A percentile compares a stretch with the other conserved stretches of the same genome.
phyloP scores from a whole-genome alignment of 2,888 invertebrate genomes.

The Lasius fuliginosus region DNA sequence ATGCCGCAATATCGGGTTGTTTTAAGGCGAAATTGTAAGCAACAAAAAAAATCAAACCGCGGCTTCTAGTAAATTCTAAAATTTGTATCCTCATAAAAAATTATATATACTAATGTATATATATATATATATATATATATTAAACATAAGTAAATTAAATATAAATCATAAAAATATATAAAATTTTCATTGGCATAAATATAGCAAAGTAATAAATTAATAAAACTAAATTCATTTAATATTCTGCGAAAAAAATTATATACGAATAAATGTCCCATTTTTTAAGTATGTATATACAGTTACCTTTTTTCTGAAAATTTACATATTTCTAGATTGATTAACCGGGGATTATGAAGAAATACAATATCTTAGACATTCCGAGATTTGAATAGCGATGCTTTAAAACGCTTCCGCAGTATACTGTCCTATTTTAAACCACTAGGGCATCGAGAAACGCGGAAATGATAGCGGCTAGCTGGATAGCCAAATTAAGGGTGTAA shows the following conservation, averaged over 20 bases:
- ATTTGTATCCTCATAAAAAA: neutral
- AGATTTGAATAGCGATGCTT: neutral
- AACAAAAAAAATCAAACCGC: neutral
- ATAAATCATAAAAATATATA: neutral
- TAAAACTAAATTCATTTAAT: neutral
- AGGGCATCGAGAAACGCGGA: slow-evolving; percentile 3
- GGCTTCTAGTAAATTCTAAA: neutral
- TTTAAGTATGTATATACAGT: neutral
- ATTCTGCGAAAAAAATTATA: neutral
- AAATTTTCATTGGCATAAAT: neutral
- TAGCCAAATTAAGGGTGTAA: slow-evolving; percentile 75
- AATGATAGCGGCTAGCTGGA: neutral
- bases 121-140: too few species aligned
- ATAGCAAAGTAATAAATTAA: neutral
- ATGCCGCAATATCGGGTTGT: slow-evolving; percentile 72
- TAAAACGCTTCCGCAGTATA: neutral
- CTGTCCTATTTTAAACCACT: slow-evolving; percentile 15
- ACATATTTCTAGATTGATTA: neutral
- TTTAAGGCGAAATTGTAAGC: slow-evolving; percentile 74
- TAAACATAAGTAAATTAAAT: neutral
- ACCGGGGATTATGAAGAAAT: neutral
- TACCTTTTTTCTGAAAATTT: neutral
- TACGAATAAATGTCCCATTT: neutral
- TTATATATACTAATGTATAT: neutral
- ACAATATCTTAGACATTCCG: too few species aligned